Conservation (phyloP, 1,140 invertebrate species). For the Pachyrhynchus sulphureomaculatus region DNA sequence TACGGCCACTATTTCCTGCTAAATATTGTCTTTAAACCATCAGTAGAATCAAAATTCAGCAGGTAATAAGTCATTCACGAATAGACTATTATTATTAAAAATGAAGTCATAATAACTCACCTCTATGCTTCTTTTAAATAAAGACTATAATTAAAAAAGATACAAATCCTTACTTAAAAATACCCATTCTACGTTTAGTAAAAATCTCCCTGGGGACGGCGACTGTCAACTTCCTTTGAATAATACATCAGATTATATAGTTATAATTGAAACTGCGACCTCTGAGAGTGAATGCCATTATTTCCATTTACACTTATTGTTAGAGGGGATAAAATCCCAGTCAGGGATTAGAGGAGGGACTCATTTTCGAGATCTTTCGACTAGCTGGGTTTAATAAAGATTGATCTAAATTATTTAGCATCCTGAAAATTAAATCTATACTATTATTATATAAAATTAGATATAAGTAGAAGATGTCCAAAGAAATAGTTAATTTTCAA, state of each 20-base stretch:
- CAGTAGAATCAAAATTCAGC: too few species aligned
- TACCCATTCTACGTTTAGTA: neutral
- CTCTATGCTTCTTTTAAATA: too few species aligned
- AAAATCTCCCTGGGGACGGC: slow-evolving; percentile 14
- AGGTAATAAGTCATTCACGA: too few species aligned
- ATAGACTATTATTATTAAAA: too few species aligned
- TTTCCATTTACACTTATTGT: slow-evolving; percentile 28
- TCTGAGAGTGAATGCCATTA: slow-evolving; percentile 27
- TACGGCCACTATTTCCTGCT: too few species aligned
- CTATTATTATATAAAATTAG: too few species aligned
- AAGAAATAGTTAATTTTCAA: too few species aligned
- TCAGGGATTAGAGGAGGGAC: slow-evolving; percentile 5
- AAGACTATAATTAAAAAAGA: too few species aligned
- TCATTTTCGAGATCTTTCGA: slow-evolving; percentile 17
- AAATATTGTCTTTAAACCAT: too few species aligned
- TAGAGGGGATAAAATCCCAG: slow-evolving; percentile 10
- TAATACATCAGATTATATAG: slow-evolving; percentile 42
- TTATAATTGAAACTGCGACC: slow-evolving; percentile 44
- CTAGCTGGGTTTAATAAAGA: slow-evolving; percentile 19
- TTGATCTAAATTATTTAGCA: slow-evolving; percentile 15
- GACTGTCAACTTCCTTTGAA: slow-evolving; percentile 33
- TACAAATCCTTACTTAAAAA: neutral
- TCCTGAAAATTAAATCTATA: too few species aligned
- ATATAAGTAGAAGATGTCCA: too few species aligned
- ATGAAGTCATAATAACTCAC: too few species aligned